phyloP scores from a whole-genome alignment of 2,113 vertebrate genomes.

The Periophthalmodon schlosseri region DNA sequence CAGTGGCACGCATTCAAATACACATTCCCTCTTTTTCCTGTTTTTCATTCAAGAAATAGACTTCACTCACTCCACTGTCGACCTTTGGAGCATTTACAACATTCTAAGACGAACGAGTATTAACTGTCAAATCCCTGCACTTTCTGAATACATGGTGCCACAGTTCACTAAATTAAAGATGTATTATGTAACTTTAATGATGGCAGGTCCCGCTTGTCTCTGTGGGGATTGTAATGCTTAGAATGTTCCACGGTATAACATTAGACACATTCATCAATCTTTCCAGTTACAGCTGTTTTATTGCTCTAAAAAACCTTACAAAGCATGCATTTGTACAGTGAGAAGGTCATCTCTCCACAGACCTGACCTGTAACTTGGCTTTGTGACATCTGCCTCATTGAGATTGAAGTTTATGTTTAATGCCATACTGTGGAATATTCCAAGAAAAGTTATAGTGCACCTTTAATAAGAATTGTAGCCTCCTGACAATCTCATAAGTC shows the following conservation, averaged over 20 bases:
- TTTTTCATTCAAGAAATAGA: conserved; percentile 3
- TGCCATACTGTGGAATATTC: background rate
- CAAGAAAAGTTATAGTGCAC: background rate
- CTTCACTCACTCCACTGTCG: conserved; percentile 15
- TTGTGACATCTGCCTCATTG: too few relatives aligned
- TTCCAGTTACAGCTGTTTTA: too few relatives aligned
- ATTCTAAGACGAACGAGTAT: background rate
- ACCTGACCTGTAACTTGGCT: too few relatives aligned
- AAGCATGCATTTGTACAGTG: too few relatives aligned
- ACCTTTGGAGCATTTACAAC: background rate
- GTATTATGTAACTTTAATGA: too few relatives aligned
- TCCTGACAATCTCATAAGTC: conserved; percentile 25
- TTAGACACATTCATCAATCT: too few relatives aligned
- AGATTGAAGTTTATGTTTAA: background rate
- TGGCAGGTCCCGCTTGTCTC: background rate
- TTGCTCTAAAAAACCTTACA: too few relatives aligned
- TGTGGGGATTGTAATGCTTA: background rate
- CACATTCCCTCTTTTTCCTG: conserved; percentile 20
- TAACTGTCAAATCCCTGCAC: too few relatives aligned
- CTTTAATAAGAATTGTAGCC: background rate
- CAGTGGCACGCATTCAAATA: conserved; percentile 43
- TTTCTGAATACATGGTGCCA: background rate
- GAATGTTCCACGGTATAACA: too few relatives aligned
- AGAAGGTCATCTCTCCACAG: too few relatives aligned
- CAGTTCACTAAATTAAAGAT: too few relatives aligned